phyloP scores from a whole-genome alignment of 2,888 invertebrate genomes.

The Glomeris marginata region DNA sequence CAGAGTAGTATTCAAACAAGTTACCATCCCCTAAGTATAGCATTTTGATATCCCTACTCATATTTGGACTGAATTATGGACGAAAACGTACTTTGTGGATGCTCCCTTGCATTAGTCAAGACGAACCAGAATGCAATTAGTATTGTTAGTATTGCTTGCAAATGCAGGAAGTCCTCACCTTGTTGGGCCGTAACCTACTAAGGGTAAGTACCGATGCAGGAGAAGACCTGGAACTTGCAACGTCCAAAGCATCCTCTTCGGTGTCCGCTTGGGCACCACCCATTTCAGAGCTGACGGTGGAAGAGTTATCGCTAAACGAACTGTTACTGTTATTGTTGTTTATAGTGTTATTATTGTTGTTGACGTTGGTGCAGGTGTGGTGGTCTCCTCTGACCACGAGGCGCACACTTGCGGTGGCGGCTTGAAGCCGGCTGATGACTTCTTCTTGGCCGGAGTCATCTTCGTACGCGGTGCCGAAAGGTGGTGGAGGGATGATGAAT shows the following conservation, averaged over 20 bases:
- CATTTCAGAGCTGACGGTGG: constrained; percentile 12
- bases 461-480: constrained; percentile 23
- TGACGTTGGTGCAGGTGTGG: background rate
- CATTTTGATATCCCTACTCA: too few species aligned
- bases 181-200: too few species aligned
- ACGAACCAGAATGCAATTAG: background rate
- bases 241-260: constrained; percentile 12
- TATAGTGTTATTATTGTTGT: background rate
- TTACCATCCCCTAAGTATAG: too few species aligned
- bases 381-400: background rate
- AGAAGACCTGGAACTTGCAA: too few species aligned
- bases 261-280: constrained; percentile 13
- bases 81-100: too few species aligned
- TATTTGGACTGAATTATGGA: too few species aligned
- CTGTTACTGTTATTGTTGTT: constrained; percentile 1
- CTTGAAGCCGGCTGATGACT: constrained; percentile 20
- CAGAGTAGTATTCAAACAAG: too few species aligned
- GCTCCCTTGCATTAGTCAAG: background rate
- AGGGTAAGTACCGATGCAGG: too few species aligned
- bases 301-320: constrained; percentile 15
- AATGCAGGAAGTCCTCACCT: background rate
- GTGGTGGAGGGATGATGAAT: constrained; percentile 67
- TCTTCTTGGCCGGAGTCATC: constrained; percentile 16
- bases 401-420: constrained; percentile 20
- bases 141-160: background rate